These are phyloP conservation scores for Archocentrus centrarchus DNA, from an alignment of 2,113 vertebrate species.

Conservation along the genomic window DNA sequence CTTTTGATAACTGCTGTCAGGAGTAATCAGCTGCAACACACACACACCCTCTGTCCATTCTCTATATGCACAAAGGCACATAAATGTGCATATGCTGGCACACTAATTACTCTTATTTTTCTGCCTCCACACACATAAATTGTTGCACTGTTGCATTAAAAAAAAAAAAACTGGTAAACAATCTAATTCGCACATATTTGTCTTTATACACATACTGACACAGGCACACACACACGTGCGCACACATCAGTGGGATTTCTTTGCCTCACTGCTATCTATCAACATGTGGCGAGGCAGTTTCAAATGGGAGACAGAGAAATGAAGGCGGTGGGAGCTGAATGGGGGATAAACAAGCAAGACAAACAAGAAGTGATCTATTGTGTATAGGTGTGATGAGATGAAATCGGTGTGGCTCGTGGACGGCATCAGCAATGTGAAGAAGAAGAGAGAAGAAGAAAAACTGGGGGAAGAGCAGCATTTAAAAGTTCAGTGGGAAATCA, in stretches of 20 bases:
- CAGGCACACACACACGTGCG: neutral
- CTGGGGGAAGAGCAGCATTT: neutral
- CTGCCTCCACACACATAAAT: too few species aligned
- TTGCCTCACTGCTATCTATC: conserved; percentile 1
- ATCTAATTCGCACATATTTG: neutral
- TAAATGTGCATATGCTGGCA: neutral
- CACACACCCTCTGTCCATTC: neutral
- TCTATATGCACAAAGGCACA: neutral
- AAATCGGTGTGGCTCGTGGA: neutral
- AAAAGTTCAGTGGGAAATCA: neutral
- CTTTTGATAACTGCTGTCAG: too few species aligned
- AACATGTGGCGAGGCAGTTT: conserved; percentile 13
- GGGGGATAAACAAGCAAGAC: neutral
- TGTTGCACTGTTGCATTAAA: too few species aligned
- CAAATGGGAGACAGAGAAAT: neutral
- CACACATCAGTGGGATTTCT: conserved; percentile 22
- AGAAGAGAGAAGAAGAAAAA: neutral
- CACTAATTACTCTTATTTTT: too few species aligned
- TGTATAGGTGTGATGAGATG: neutral
- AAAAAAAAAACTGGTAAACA: neutral
- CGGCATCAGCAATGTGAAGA: neutral
- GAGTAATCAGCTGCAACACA: too few species aligned
- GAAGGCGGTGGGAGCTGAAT: neutral
- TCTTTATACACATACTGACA: neutral
- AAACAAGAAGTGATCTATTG: neutral